Conservation (phyloP, 2,113 vertebrate species). For the Aramus guarauna region DNA sequence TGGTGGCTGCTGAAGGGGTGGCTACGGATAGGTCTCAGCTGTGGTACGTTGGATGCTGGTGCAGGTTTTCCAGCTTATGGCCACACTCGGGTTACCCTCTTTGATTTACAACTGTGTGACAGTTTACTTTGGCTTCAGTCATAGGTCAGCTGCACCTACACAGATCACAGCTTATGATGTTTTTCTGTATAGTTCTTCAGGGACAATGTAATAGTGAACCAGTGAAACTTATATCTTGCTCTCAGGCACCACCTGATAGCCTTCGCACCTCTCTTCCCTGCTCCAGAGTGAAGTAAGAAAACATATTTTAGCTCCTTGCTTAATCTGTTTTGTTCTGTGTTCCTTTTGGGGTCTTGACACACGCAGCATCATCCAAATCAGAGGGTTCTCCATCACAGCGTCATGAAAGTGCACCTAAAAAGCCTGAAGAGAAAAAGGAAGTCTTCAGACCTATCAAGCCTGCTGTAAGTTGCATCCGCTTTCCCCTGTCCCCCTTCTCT, state of each 20-base stretch:
- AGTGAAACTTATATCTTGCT: not conserved
- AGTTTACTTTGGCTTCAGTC: not conserved
- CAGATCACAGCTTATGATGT: not conserved
- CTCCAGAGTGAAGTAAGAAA: not conserved
- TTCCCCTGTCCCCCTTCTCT: not conserved
- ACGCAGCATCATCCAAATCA: slow-evolving; percentile 91
- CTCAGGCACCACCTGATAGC: not conserved
- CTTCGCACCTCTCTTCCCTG: not conserved
- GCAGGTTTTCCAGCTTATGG: not conserved
- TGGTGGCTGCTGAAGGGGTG: not conserved
- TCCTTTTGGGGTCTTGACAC: slow-evolving; percentile 8
- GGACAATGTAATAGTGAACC: not conserved
- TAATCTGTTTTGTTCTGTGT: not conserved
- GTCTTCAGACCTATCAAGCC: slow-evolving; percentile 84
- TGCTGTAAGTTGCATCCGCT: slow-evolving; percentile 80
- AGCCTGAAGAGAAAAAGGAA: slow-evolving; percentile 91
- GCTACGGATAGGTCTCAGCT: not conserved
- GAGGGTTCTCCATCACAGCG: slow-evolving; percentile 91
- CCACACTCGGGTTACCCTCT: not conserved
- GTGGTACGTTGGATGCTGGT: not conserved
- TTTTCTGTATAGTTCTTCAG: not conserved
- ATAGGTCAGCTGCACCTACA: not conserved
- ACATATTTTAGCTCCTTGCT: not conserved
- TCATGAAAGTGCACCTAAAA: slow-evolving; percentile 86
- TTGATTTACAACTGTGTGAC: not conserved